Base-by-base conservation (phyloP, 2,888 invertebrate genomes). In the Drosophila yooni region DNA sequence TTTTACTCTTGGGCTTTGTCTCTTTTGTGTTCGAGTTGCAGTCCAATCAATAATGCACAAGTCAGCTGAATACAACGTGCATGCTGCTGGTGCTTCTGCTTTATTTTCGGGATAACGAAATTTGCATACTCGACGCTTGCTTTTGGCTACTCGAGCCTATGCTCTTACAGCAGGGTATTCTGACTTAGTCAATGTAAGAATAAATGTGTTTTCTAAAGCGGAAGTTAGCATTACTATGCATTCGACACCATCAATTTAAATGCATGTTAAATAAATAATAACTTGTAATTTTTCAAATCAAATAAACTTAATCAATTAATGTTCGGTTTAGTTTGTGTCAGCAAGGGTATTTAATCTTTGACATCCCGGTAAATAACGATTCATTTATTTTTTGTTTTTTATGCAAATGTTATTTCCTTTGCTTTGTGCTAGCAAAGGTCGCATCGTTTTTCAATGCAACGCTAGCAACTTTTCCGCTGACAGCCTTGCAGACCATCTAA, bases 41-140 rank as follows among this genome's bases (percentile, higher is more conserved):
- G 80, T 83, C 74, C 72, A 88, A 85, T 83, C 85, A 83, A 88
- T 83, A 85, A 77, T 80, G 88, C 86, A 80, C 36, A 79, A 74
- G 68, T 67, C 79, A 78, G 76, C 84, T 63, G 51, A 56, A 68
- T 54, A 50, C 11, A 53, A 40, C 36, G 40, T 61, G 56, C 52
- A 38, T 52, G 34, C 57, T 15, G 36, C 51, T 48, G 31, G n/a
- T 56, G 33, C 53, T 60, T 67, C 15, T 25, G 15, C 15, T 25
- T 62, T 65, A 65, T 85, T 81, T 86, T 77, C 50, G 79, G 83
- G 82, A 76, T 84, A 87, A 84, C 65, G 8, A 73, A 76, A 82
- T 82, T 81, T 82, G 82, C 88, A 87, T 82, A 74, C 40, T 58
- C 64, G 34, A 48, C 63, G 51, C 48, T 54, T 31, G 11, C 5